Conservation (phyloP, 2,888 invertebrate genomes). For the Mimas tiliae region DNA sequence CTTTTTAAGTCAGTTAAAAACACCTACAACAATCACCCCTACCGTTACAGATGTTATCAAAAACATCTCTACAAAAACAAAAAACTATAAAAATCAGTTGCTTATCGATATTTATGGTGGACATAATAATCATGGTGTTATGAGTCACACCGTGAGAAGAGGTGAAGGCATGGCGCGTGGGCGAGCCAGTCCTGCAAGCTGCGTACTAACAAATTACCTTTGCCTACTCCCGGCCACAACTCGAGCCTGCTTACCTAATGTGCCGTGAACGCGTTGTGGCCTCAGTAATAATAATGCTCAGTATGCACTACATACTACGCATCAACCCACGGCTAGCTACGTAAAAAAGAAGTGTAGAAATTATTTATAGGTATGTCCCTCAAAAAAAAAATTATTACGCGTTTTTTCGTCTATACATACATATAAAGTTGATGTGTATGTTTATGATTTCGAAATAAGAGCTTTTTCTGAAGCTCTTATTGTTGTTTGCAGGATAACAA, state of each 20-base stretch:
- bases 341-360: too few relatives aligned
- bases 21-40: neutral
- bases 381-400: too few relatives aligned
- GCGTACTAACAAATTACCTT: slow-evolving; percentile 73
- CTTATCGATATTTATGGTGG: slow-evolving; percentile 42
- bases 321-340: too few relatives aligned
- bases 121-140: slow-evolving; percentile 59
- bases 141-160: slow-evolving; percentile 73
- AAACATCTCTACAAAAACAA: slow-evolving; percentile 7
- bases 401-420: too few relatives aligned
- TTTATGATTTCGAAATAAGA: too few relatives aligned
- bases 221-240: slow-evolving; percentile 56
- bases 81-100: slow-evolving; percentile 25
- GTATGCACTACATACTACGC: neutral
- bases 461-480: too few relatives aligned
- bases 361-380: too few relatives aligned
- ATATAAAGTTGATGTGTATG: too few relatives aligned
- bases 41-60: neutral
- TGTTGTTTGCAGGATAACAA: too few relatives aligned
- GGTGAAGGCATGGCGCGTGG: slow-evolving; percentile 59
- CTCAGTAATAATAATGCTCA: neutral
- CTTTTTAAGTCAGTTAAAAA: neutral
- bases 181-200: slow-evolving; percentile 62
- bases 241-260: slow-evolving; percentile 34
- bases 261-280: slow-evolving; percentile 9